These are phyloP conservation scores for Orchesella cincta DNA, from an alignment of 1,140 invertebrate genomes.

Conservation along the genomic window DNA sequence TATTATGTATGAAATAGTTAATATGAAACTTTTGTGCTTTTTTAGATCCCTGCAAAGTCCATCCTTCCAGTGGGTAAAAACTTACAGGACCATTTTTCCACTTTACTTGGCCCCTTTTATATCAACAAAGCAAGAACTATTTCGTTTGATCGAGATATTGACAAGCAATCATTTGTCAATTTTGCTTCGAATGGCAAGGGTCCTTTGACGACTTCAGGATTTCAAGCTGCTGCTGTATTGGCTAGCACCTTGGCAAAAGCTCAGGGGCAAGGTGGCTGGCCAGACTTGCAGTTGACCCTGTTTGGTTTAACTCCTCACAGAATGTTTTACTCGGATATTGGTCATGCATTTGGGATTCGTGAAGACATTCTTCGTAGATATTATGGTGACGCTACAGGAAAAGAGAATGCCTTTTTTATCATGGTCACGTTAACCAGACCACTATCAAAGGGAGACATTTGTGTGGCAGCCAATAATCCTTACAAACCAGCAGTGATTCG, in stretches of 20 bases:
- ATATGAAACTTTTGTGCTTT: not conserved
- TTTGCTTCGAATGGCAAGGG: constrained; percentile 30
- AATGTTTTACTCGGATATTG: constrained; percentile 28
- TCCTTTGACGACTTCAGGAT: constrained; percentile 29
- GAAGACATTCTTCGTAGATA: constrained; percentile 10
- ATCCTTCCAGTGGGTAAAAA: constrained; percentile 42
- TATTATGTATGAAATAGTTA: not conserved
- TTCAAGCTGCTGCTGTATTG: constrained; percentile 34
- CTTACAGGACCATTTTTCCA: constrained; percentile 40
- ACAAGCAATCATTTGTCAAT: not conserved
- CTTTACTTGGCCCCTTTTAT: constrained; percentile 40
- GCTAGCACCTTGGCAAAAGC: constrained; percentile 31
- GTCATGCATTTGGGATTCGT: constrained; percentile 32
- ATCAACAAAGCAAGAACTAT: constrained; percentile 28
- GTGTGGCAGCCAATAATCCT: not conserved
- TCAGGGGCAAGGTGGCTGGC: constrained; percentile 35
- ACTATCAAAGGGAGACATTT: constrained; percentile 1
- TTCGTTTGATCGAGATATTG: constrained; percentile 35
- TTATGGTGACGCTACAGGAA: not conserved
- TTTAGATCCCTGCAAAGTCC: constrained; percentile 23
- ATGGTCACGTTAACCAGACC: constrained; percentile 16
- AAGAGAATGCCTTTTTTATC: constrained; percentile 26
- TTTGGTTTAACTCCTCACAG: constrained; percentile 25
- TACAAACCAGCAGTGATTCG: constrained; percentile 12
- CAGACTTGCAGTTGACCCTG: constrained; percentile 40